Conservation (phyloP, 1,140 invertebrate species). For the Nautilus pompilius region DNA sequence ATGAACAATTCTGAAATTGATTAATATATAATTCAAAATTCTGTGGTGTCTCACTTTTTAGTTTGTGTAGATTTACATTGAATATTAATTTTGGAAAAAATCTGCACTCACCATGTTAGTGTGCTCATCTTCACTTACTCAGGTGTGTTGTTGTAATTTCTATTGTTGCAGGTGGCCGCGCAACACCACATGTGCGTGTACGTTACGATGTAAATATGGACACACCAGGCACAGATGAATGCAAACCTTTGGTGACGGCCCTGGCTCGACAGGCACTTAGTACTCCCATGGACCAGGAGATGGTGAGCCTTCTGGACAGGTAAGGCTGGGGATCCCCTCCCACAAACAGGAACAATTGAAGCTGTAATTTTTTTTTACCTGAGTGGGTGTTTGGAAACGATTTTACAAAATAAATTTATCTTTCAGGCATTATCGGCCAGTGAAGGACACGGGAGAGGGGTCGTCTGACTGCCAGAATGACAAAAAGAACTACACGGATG, state of each 20-base stretch:
- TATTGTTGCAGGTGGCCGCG: constrained; percentile 22
- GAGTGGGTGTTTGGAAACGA: too few species aligned
- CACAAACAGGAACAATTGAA: too few species aligned
- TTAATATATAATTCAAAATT: too few species aligned
- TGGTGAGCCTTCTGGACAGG: constrained; percentile 39
- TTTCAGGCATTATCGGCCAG: not conserved
- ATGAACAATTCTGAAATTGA: too few species aligned
- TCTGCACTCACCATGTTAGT: not conserved
- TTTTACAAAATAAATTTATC: too few species aligned
- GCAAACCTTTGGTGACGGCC: constrained; percentile 24
- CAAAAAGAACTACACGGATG: not conserved
- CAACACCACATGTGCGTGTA: constrained; percentile 26
- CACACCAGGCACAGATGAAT: constrained; percentile 35
- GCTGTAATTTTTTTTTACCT: too few species aligned
- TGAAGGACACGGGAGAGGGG: not conserved
- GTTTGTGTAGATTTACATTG: too few species aligned
- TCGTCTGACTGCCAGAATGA: not conserved
- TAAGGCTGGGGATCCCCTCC: constrained; percentile 4
- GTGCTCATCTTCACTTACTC: too few species aligned
- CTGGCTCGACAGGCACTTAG: constrained; percentile 20
- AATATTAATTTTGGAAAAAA: too few species aligned
- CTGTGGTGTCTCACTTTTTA: too few species aligned
- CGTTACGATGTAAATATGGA: constrained; percentile 26
- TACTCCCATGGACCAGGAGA: constrained; percentile 33
- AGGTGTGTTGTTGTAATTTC: not conserved